Evolutionary conservation across 1,140 invertebrate species (phyloP).

Genomic region (Drosophila subpulchrella): DNA sequence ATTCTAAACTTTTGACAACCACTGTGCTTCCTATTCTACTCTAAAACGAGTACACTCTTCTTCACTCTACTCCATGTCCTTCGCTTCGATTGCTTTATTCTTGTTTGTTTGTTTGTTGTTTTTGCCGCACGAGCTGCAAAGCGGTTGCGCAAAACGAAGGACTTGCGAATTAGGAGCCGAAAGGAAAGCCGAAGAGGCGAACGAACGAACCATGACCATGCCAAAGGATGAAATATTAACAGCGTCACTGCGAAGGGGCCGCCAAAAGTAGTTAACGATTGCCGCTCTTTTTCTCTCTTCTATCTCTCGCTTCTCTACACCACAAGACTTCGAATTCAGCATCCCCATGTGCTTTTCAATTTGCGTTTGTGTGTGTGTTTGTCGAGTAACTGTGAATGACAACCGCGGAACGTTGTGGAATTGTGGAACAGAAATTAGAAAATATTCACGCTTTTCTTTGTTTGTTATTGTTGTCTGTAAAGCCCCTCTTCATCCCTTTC

Average conservation of each 20-base stretch:
- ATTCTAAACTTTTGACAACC: background rate
- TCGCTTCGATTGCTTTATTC: conserved; percentile 7
- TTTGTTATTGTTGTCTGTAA: conserved; percentile 22
- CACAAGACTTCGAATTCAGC: conserved; percentile 46
- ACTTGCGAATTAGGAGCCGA: conserved; percentile 16
- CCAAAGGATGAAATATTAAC: conserved; percentile 78
- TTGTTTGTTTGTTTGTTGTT: conserved; percentile 19
- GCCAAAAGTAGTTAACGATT: conserved; percentile 29
- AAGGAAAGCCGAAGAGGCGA: conserved; percentile 6
- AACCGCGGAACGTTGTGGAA: conserved; percentile 47
- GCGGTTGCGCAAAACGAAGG: conserved; percentile 31
- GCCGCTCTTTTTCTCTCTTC: conserved; percentile 1
- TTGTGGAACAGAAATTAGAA: conserved; percentile 27
- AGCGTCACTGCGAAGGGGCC: conserved; percentile 34
- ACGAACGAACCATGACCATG: conserved; percentile 78
- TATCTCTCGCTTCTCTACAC: conserved; percentile 39
- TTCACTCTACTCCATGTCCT: conserved; percentile 13
- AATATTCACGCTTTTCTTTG: conserved; percentile 22
- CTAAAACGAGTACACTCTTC: background rate
- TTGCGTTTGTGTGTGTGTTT: conserved; percentile 11
- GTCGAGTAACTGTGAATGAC: conserved; percentile 56
- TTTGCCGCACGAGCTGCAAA: conserved; percentile 3
- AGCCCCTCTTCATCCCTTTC: background rate
- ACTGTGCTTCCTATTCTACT: conserved; percentile 1
- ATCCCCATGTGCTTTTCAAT: conserved; percentile 44